These are phyloP conservation scores for Castor canadensis DNA, from an alignment of 2,113 vertebrate genomes.

Conservation along the genomic window DNA sequence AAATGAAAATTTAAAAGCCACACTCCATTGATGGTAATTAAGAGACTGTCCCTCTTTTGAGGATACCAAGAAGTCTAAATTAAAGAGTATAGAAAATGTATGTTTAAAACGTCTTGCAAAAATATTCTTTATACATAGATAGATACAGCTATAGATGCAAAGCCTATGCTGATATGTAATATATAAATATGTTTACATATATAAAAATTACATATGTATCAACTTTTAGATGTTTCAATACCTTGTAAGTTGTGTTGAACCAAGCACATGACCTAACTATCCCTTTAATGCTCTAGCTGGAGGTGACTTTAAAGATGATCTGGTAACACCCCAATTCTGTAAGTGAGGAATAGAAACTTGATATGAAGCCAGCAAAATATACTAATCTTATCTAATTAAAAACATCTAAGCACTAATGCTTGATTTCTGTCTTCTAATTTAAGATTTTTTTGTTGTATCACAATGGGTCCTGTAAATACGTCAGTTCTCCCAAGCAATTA, in stretches of 20 bases:
- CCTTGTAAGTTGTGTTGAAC: background rate
- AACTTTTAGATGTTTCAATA: background rate
- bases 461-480: background rate
- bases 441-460: background rate
- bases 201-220: background rate
- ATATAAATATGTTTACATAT: background rate
- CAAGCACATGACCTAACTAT: background rate
- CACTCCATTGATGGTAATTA: background rate
- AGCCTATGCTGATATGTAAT: background rate
- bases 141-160: background rate
- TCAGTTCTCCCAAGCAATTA: constrained; percentile 5
- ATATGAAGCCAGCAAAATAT: background rate
- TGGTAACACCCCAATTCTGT: background rate
- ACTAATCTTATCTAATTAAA: background rate
- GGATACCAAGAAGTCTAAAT: background rate
- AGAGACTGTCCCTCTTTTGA: background rate
- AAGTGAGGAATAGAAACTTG: background rate
- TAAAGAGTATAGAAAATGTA: background rate
- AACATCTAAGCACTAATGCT: background rate
- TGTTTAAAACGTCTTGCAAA: background rate
- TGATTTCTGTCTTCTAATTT: background rate
- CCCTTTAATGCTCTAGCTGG: background rate
- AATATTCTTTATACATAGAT: background rate
- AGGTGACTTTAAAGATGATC: background rate
- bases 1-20: background rate